phyloP scores from a whole-genome alignment of 2,797 vertebrate genomes.

The Phrynocephalus forsythii region DNA sequence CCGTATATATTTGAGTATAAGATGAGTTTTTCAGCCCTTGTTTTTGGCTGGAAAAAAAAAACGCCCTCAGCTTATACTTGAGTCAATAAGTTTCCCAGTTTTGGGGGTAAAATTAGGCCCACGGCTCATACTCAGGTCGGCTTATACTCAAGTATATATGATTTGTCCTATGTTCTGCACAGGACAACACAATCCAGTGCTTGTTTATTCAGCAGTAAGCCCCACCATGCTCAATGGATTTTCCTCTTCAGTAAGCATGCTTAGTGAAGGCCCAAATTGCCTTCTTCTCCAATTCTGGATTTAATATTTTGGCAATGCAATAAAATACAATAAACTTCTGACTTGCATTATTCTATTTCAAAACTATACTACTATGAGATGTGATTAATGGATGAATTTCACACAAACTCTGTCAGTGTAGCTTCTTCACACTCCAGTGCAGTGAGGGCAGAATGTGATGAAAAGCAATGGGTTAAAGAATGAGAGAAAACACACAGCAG shows the following conservation, averaged over 20 bases:
- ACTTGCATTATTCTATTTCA: slow-evolving; percentile 1
- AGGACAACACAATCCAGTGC: no score
- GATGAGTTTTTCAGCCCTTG: no score
- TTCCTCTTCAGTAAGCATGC: neutral
- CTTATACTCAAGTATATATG: no score
- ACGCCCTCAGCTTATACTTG: no score
- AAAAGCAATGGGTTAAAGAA: neutral
- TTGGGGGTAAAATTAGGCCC: no score
- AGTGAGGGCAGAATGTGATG: neutral
- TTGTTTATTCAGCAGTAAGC: neutral
- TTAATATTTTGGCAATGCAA: neutral
- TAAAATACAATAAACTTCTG: neutral
- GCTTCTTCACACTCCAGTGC: neutral
- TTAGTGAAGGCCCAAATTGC: neutral
- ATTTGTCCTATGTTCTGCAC: no score
- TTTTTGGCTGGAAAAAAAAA: no score
- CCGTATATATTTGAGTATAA: no score
- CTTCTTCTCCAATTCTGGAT: neutral
- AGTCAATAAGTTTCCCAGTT: no score
- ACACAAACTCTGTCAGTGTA: neutral
- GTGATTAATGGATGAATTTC: neutral
- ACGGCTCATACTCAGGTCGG: no score
- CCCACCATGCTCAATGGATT: neutral
- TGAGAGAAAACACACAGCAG: neutral
- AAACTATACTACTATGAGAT: neutral